A percentile compares a stretch with the other conserved stretches of the same genome.
Evolutionary conservation across 1,140 invertebrate genomes (phyloP).

Genomic region (Mactra quadrangularis): DNA sequence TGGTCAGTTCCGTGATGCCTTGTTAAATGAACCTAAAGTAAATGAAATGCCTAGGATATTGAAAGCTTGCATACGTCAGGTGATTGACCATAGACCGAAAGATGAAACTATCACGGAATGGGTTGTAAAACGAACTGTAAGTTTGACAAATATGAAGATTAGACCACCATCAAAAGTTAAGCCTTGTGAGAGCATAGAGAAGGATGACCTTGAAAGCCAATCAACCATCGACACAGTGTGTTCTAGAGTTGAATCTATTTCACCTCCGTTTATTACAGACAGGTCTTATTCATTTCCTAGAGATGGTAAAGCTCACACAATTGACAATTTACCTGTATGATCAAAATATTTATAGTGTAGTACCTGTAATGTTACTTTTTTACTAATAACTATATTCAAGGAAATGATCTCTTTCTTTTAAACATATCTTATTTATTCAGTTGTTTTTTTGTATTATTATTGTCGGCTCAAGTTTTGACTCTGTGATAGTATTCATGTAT

Average conservation of each 20-base stretch:
- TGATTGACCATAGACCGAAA: constrained; percentile 75
- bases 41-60: constrained; percentile 76
- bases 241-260: constrained; percentile 19
- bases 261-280: not conserved
- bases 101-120: constrained; percentile 75
- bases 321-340: constrained; percentile 47
- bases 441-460: too few species aligned
- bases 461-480: too few species aligned
- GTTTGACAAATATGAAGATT: constrained; percentile 70
- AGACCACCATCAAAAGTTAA: constrained; percentile 60
- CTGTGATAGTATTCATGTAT: too few species aligned
- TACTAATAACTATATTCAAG: too few species aligned
- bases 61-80: constrained; percentile 74
- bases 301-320: not conserved
- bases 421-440: too few species aligned
- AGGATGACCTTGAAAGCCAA: constrained; percentile 61
- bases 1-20: constrained; percentile 74
- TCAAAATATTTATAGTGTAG: too few species aligned
- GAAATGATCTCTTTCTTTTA: too few species aligned
- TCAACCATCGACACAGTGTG: constrained; percentile 32
- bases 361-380: too few species aligned
- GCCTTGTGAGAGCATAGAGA: constrained; percentile 33
- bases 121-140: constrained; percentile 73
- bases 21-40: constrained; percentile 71
- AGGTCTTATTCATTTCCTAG: constrained; percentile 19